A percentile compares a stretch with the other conserved stretches of the same genome.
These are phyloP conservation scores for Trematomus loennbergii DNA, from an alignment of 2,113 vertebrate species.

Conservation along the genomic window DNA sequence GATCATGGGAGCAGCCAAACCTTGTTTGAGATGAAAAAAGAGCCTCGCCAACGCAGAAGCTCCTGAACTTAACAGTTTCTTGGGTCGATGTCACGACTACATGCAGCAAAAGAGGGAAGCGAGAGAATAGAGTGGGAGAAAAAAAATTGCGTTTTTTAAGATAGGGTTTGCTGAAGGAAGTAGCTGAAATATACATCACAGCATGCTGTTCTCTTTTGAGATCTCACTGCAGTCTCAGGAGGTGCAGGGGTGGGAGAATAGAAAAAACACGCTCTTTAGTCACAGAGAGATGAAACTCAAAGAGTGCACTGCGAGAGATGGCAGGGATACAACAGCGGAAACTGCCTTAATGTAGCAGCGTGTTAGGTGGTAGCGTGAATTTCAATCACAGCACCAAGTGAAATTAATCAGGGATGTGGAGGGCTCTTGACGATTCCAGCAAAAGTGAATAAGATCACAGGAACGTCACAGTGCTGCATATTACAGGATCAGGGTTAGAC, in stretches of 20 bases:
- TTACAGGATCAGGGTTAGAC: slow-evolving; percentile 66
- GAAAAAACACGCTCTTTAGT: slow-evolving; percentile 75
- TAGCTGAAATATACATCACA: slow-evolving; percentile 82
- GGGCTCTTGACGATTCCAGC: slow-evolving; percentile 57
- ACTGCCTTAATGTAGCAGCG: slow-evolving; percentile 39
- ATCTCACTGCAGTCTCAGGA: slow-evolving; percentile 67
- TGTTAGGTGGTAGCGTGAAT: slow-evolving; percentile 54
- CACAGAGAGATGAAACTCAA: slow-evolving; percentile 72
- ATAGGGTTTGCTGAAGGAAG: slow-evolving; percentile 66
- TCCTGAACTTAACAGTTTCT: slow-evolving; percentile 46
- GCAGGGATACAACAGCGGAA: slow-evolving; percentile 47
- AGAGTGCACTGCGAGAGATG: slow-evolving; percentile 49
- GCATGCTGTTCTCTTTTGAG: slow-evolving; percentile 68
- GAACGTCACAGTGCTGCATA: slow-evolving; percentile 60
- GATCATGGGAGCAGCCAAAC: slow-evolving; percentile 55
- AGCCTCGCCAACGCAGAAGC: slow-evolving; percentile 21
- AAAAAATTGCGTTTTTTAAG: slow-evolving; percentile 34
- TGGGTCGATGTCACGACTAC: slow-evolving; percentile 61
- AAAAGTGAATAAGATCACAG: slow-evolving; percentile 62
- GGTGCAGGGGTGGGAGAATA: slow-evolving; percentile 66
- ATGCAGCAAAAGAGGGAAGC: slow-evolving; percentile 39
- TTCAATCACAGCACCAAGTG: slow-evolving; percentile 50
- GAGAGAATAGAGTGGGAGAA: slow-evolving; percentile 18
- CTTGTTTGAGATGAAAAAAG: slow-evolving; percentile 44
- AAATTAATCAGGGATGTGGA: slow-evolving; percentile 67